These are phyloP conservation scores for Vanessa atalanta DNA, from an alignment of 1,140 invertebrate species.

Conservation along the genomic window DNA sequence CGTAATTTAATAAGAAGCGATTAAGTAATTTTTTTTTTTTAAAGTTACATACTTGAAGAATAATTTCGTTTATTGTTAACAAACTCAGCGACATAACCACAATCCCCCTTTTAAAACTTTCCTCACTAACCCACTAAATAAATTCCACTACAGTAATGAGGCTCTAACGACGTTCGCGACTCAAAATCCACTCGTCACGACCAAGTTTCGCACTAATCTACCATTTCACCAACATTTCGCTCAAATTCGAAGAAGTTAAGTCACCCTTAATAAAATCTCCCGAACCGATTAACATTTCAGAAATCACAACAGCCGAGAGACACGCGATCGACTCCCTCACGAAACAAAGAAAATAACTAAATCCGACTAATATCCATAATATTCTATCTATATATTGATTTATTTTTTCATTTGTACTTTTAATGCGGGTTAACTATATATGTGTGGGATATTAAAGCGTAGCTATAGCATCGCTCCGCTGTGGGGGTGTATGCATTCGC, in stretches of 20 bases:
- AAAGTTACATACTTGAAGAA: background rate
- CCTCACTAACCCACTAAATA: constrained; percentile 35
- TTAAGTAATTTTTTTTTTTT: background rate
- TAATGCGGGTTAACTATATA: constrained; percentile 55
- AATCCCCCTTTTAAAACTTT: constrained; percentile 20
- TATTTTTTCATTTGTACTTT: constrained; percentile 55
- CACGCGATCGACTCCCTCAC: constrained; percentile 65
- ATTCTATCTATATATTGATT: constrained; percentile 63
- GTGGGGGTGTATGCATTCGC: constrained; percentile 68
- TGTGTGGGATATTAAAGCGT: constrained; percentile 42
- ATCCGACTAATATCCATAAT: constrained; percentile 50
- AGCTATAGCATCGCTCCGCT: background rate
- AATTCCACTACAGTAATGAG: constrained; percentile 33
- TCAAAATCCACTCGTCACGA: constrained; percentile 38
- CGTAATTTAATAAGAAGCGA: too few relatives aligned
- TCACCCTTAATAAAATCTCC: constrained; percentile 68
- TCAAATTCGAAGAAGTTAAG: constrained; percentile 46
- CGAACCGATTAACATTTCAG: constrained; percentile 72
- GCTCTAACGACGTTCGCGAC: constrained; percentile 27
- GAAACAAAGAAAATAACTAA: constrained; percentile 63
- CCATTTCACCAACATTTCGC: constrained; percentile 34
- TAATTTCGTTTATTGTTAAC: constrained; percentile 12
- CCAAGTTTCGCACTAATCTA: constrained; percentile 45
- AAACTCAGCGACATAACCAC: constrained; percentile 11
- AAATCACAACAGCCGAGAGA: constrained; percentile 60